Conservation (phyloP, 2,797 vertebrate genomes). For the Sitta carolinensis region DNA sequence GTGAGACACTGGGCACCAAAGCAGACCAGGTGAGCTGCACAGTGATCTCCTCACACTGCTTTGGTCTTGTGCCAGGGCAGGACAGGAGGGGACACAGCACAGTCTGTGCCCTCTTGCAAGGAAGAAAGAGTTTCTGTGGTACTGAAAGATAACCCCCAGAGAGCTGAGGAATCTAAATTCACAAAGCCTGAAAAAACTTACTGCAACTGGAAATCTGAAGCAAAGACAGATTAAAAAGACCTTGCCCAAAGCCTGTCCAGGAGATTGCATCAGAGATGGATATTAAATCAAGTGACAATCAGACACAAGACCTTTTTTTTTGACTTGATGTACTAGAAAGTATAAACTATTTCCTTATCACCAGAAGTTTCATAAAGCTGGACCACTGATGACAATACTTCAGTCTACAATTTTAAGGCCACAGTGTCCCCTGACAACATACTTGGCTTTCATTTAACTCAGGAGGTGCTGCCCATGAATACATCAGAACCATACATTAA, state of each 20-base stretch:
- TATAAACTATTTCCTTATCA: not conserved
- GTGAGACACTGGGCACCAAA: not conserved
- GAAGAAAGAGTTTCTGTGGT: not conserved
- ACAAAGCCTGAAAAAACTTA: not conserved
- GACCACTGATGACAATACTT: not conserved
- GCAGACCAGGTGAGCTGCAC: not conserved
- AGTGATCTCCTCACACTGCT: fast-evolving
- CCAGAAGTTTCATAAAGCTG: not conserved
- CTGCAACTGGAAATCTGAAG: not conserved
- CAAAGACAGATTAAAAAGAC: not conserved
- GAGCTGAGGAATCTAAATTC: not conserved
- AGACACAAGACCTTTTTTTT: not conserved
- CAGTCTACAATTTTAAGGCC: not conserved
- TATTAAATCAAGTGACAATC: not conserved
- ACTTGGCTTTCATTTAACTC: not conserved
- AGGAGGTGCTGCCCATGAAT: not conserved
- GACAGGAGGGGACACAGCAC: not conserved
- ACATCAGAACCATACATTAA: not conserved
- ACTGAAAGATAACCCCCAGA: not conserved
- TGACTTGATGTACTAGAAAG: not conserved
- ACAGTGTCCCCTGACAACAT: not conserved
- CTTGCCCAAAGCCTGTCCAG: not conserved
- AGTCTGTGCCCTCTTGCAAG: not conserved
- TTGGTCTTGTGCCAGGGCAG: not conserved
- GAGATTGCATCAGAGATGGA: not conserved